Percentiles rank a stretch among this genome's conserved stretches.
Conservation (phyloP, 2,797 vertebrate species). For the Geotrypetes seraphini region DNA sequence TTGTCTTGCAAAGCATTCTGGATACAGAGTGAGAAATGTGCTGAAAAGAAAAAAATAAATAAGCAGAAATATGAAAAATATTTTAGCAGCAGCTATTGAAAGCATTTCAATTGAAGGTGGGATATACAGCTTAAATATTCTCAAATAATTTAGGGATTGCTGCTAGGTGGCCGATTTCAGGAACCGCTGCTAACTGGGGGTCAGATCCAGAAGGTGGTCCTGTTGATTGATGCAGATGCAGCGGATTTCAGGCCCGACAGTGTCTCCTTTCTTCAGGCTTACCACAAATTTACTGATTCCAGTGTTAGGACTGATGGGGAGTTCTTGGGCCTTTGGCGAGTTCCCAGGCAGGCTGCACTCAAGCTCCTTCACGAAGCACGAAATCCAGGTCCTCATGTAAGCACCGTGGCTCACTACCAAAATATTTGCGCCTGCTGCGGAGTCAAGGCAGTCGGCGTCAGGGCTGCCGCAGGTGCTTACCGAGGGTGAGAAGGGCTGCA, state of each 20-base stretch:
- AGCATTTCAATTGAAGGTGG: too few species aligned
- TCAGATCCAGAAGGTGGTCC: slow-evolving; percentile 61
- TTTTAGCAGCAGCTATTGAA: too few species aligned
- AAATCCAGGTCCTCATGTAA: slow-evolving; percentile 74
- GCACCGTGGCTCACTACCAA: slow-evolving; percentile 87
- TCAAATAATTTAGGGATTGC: too few species aligned
- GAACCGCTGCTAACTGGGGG: too few species aligned
- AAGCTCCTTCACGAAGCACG: slow-evolving; percentile 75
- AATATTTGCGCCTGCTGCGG: slow-evolving; percentile 46
- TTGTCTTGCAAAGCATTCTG: too few species aligned
- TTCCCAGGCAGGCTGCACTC: slow-evolving; percentile 57
- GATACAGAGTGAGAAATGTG: too few species aligned
- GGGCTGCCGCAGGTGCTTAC: slow-evolving; percentile 6
- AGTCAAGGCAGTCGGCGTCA: neutral
- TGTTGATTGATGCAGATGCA: slow-evolving; percentile 84
- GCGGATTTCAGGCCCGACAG: slow-evolving; percentile 36
- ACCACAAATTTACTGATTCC: slow-evolving; percentile 78
- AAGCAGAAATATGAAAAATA: too few species aligned
- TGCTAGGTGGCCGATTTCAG: too few species aligned
- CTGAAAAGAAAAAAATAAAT: too few species aligned
- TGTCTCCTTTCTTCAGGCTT: slow-evolving; percentile 39
- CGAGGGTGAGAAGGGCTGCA: neutral
- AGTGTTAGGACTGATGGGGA: slow-evolving; percentile 80
- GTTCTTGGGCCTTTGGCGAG: slow-evolving; percentile 61
- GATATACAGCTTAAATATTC: too few species aligned